Evolutionary conservation across 2,888 invertebrate genomes (phyloP).

Genomic region (Desoria tigrina): DNA sequence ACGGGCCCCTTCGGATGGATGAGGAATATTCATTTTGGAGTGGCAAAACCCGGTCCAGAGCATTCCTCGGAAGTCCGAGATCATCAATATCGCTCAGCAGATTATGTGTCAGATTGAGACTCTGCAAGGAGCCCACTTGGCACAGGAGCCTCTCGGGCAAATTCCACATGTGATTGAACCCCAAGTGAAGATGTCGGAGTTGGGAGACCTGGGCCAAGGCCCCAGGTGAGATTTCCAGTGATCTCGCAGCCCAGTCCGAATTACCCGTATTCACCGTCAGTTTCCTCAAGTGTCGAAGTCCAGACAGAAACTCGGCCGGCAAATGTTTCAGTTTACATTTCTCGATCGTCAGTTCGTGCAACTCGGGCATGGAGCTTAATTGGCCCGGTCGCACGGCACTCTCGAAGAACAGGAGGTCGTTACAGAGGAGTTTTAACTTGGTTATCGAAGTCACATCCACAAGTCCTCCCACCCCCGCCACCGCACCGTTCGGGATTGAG

Average conservation of each 20-base stretch:
- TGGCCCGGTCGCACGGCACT: conserved; percentile 51
- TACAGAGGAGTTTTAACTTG: conserved; percentile 55
- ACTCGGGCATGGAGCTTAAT: conserved; percentile 38
- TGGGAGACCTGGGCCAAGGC: conserved; percentile 76
- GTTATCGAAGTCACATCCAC: conserved; percentile 38
- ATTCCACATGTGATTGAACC: conserved; percentile 78
- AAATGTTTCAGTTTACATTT: conserved; percentile 76
- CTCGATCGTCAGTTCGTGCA: conserved; percentile 71
- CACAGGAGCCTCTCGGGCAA: conserved; percentile 74
- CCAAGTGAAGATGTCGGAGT: conserved; percentile 75
- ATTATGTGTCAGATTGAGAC: conserved; percentile 73
- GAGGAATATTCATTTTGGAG: conserved; percentile 19
- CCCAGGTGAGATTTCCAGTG: conserved; percentile 71
- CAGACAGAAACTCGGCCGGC: conserved; percentile 69
- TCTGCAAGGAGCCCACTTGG: conserved; percentile 66
- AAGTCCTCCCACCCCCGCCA: conserved; percentile 4
- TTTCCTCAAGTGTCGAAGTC: conserved; percentile 67
- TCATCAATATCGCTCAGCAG: conserved; percentile 76
- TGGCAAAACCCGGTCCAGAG: background rate
- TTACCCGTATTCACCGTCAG: conserved; percentile 73
- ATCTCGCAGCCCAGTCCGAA: conserved; percentile 77
- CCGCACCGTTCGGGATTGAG: conserved; percentile 27
- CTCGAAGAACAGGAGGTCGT: conserved; percentile 54
- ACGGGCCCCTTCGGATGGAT: conserved; percentile 14
- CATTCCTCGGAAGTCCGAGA: conserved; percentile 65